Percentiles rank a stretch among this genome's conserved stretches.
Conservation (phyloP, 2,888 invertebrate species). For the Lasioglossum leucozonium region DNA sequence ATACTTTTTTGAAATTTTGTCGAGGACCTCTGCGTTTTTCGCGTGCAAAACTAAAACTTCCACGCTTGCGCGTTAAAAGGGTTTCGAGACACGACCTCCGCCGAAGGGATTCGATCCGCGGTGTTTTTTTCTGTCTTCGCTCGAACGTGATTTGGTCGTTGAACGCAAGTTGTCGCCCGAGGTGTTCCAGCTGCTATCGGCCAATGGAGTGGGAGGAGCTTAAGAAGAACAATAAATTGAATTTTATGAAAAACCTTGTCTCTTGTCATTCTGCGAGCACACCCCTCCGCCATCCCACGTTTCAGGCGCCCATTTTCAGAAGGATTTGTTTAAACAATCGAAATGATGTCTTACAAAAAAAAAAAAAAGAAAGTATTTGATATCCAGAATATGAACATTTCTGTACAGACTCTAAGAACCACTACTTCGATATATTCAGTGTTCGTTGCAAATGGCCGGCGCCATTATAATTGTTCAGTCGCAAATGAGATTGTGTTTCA, state of each 20-base stretch:
- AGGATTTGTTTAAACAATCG: not conserved
- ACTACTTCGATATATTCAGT: constrained; percentile 2
- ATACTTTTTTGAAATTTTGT: too few relatives aligned
- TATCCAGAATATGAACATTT: not conserved
- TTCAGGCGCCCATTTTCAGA: constrained; percentile 35
- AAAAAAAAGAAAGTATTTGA: not conserved
- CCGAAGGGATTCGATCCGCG: not conserved
- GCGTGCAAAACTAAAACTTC: not conserved
- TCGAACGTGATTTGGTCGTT: not conserved
- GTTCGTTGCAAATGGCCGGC: not conserved
- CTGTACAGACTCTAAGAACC: not conserved
- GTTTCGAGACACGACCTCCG: too few relatives aligned
- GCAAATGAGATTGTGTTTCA: not conserved
- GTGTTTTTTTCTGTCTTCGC: not conserved
- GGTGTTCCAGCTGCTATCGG: constrained; percentile 49
- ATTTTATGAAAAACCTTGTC: constrained; percentile 41
- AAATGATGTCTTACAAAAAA: not conserved
- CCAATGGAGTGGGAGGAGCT: constrained; percentile 54
- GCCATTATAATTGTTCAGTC: not conserved
- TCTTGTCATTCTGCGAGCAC: constrained; percentile 35
- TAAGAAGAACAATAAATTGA: constrained; percentile 62
- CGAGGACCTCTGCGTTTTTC: not conserved
- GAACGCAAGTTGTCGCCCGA: constrained; percentile 4
- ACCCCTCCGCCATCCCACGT: constrained; percentile 27
- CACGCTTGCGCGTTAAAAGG: not conserved